Base-by-base conservation (phyloP, 2,888 invertebrate species). In the Branchellion lobata region DNA sequence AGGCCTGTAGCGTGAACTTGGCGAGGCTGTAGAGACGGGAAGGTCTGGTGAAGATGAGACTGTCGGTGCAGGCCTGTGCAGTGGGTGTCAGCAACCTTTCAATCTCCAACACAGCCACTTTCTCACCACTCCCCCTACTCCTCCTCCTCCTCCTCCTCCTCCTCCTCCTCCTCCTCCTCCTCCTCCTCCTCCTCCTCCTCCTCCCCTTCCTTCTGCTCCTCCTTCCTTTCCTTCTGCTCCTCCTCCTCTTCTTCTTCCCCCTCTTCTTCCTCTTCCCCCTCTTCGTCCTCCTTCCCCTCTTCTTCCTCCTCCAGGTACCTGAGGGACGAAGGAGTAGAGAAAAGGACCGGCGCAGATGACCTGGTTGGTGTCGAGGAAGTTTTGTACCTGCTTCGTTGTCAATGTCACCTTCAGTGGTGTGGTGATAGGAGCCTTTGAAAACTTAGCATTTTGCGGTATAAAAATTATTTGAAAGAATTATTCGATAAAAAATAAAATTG, bases 291-390 rank as follows among this genome's bases (percentile, higher is more conserved):
- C 14, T 14, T 14, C 5, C 14, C 40, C 40, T 14, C 14, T 40
- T 14, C 40, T 40, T 5, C 61, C 21, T 5, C 61, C 24, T 18
- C 21, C 61, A 57, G n/a, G 5, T 84, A 94, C 94, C 89, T 95
- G 94, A 83, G 92, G 92, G 77, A 96, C 90, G 57, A 93, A 91
- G 83, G 93, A 92, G 87, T 95, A 95, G 69, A 94, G 91, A 87
- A 95, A 96, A 0, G 95, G 93, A 0, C 96, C 96, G 0, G 94
- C 93, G 33, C 92, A 92, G 80, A 92, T 91, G n/a, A 96, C 91
- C 84, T 91, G 91, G 68, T 92, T 91, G 86, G 92, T 92, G 84
- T 94, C 92, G 36, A 96, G 89, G 80, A 93, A 91, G 81, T 90
- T 90, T 86, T 94, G 92, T 21, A 94, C 93, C 83, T 93, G 92